Conservation (phyloP, 2,888 invertebrate genomes). For the Philereme transversata region DNA sequence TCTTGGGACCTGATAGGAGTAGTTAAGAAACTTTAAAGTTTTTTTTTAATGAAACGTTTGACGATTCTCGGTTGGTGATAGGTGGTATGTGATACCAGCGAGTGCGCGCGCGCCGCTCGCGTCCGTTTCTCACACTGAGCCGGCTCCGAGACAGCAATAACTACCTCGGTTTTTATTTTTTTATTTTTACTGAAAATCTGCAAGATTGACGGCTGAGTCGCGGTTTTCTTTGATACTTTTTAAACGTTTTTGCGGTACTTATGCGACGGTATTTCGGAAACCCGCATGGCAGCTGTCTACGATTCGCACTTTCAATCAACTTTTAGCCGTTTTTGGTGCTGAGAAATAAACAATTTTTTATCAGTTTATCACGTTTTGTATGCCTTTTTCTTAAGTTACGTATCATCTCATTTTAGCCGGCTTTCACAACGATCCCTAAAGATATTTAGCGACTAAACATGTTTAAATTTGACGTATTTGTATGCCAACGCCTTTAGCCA, state of each 20-base stretch:
- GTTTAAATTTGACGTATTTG: too few species aligned
- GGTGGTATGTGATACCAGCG: slow-evolving; percentile 48
- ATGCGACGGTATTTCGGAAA: slow-evolving; percentile 48
- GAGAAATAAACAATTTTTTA: too few species aligned
- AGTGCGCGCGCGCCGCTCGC: slow-evolving; percentile 73
- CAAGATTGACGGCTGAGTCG: slow-evolving; percentile 62
- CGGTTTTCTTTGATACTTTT: slow-evolving; percentile 57
- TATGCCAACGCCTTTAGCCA: too few species aligned
- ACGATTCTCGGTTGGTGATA: slow-evolving; percentile 44
- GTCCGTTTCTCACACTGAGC: slow-evolving; percentile 75
- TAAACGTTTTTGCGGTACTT: slow-evolving; percentile 45
- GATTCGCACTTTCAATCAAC: not conserved
- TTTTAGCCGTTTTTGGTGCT: slow-evolving; percentile 4
- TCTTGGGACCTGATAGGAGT: too few species aligned
- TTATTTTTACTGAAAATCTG: slow-evolving; percentile 73
- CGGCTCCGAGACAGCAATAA: slow-evolving; percentile 66
- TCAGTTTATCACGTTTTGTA: not conserved
- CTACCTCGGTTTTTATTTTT: slow-evolving; percentile 60
- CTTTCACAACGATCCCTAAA: too few species aligned
- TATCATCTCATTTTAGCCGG: too few species aligned
- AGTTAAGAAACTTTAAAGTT: not conserved
- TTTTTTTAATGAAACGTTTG: slow-evolving; percentile 48
- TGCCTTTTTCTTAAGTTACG: not conserved
- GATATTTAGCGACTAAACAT: too few species aligned
- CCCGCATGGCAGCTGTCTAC: slow-evolving; percentile 35